Base-by-base conservation (phyloP, 2,888 invertebrate species). In the Agrilus mali region DNA sequence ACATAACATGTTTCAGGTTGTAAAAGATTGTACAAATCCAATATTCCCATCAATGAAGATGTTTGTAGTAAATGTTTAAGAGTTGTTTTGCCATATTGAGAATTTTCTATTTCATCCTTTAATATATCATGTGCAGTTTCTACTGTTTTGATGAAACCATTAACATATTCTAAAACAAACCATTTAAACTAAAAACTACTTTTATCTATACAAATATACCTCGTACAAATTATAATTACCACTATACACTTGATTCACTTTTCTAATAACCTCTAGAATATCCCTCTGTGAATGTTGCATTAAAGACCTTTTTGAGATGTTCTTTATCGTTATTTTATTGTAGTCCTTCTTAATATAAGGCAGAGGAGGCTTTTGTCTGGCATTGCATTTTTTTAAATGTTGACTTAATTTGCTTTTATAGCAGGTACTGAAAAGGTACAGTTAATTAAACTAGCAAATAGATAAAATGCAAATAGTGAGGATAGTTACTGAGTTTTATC, bases 11-110 rank as follows among this genome's bases (percentile, higher is more conserved):
- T 81, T 16, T 72, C 60, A 8, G 77, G 67, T 10, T 55, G 58
- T 1, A 86, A 64, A 34, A 89, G 68, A 1, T 73, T 67, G 46
- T 75, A 70, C 0, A 69, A 63, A 43, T 82, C 73, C 36, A 86
- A 64, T 43, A 85, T 73, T 34, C 80, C 82, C 45, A 93, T 64
- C 46, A 93, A 68, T 0, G 85, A 80, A 2, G 88, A 80, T 41
- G 80, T 81, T 65, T 93, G 92, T 15, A 78, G 64, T 52, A 90
- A 67, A 61, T 93, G 92, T 48, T 85, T 80, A 40, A 73, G 73
- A 0, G 78, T 75, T 55, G 73, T 73, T 50, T 73, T 73, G 0
- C 80, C 75, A 52, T 80, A 78, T 14, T 72, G 72, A 1, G 69
- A 60, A 44, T 73, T 73, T 4, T 60, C 42, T 47, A 74, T 55